Base-by-base conservation (phyloP, 2,797 vertebrate genomes). In the Pelodytes ibericus region DNA sequence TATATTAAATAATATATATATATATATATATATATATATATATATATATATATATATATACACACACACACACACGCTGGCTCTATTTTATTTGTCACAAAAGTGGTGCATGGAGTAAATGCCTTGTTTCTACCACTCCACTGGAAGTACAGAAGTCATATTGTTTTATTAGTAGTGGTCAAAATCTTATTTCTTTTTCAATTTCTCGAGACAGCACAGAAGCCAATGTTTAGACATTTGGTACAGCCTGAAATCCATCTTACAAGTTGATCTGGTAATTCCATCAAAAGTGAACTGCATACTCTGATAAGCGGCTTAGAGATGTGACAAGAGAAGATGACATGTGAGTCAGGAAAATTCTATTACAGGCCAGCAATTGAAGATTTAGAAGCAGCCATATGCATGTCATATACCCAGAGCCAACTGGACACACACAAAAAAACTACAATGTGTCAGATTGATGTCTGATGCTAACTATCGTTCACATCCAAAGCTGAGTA, bases 261-360 rank as follows among this genome's bases (percentile, higher is more conserved):
- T 74, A 79, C 77, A 74, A 79, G 77, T 79, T 73, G 71, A 79
- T 79, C 77, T 73, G 71, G 77, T 79, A 79, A 79, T 79, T 74
- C 77, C 64, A 79, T 79, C 71, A 79, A 79, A 79, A 73, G 77
- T 69, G 58, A 69, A 74, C 77, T 79, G 77, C 58, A 74, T 79
- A 73, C 70, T 73, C 64, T 47, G 77, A 79, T 79, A 79, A 79
- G 77, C 73, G 71, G 77, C 77, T 79, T 79, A 79, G 71, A 69
- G 71, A 79, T 61, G 64, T 74, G 77, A 79, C 77, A 79, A 79
- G 71, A 74, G 77, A 69, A 79, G 71, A 79, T 79, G 71, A 63
- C 77, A 79, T 79, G 73, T 73, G 58, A 73, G 64, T 79, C 64
- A 44, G 58, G 56, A 63, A n/a, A 74, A 79, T 73, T 73, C 77